Base-by-base conservation (phyloP, 2,888 invertebrate genomes). In the Pterobdella sp. region DNA sequence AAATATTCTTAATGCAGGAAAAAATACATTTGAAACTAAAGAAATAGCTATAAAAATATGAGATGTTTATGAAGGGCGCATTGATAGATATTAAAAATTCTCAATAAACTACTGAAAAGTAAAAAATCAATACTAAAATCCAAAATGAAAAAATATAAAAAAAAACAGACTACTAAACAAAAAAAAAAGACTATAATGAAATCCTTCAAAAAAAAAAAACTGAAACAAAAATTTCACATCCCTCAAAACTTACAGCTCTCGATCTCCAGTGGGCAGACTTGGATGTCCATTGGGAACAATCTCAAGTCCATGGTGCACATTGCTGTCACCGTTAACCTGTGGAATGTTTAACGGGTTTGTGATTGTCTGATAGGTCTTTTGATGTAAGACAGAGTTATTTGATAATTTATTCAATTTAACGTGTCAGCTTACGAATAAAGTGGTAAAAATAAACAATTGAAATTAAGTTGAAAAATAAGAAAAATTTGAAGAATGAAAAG, bases 201-300 rank as follows among this genome's bases (percentile, higher is more conserved):
- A 67, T n/a, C 29, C 29, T 35, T n/a, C 34, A 36, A 36, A 18
- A 42, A 56, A 56, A 26, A 52, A 32, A 70, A 37, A n/a, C n/a
- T n/a, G n/a, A n/a, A 1, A 56, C 32, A 0, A 22, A 56, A 52
- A 10, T 22, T 34, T 34, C 10, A 4, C 22, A 18, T n/a, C 7
- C 52, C 7, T 34, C 4, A 34, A 31, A 42, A 79, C 79, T 78
- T 76, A 79, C 79, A 79, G 73, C 79, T 79, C 74, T 79, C 79
- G 18, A 79, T 78, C 68, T 80, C 78, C 60, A 79, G 75, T 32
- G 78, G 75, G 60, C 79, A 79, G 22, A 75, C 75, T 73, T 79
- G 79, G 35, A 73, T 77, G 73, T 79, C 79, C 79, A 79, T 78
- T 32, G 79, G 79, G 68, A 79, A 79, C 67, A 75, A 76, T 14